phyloP scores from a whole-genome alignment of 2,113 vertebrate species.

The Charina bottae region DNA sequence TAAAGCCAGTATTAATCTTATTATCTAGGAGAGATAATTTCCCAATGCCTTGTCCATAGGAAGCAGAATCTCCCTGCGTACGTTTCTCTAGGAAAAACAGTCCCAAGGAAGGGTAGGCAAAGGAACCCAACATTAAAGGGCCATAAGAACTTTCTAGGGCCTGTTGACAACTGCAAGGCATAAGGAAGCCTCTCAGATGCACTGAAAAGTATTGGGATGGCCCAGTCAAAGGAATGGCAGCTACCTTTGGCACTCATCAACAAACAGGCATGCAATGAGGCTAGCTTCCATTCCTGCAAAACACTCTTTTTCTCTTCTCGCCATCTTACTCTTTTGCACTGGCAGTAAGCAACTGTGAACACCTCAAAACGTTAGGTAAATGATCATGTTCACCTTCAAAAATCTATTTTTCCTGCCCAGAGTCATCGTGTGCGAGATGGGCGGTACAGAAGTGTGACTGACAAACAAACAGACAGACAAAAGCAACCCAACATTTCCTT shows the following conservation, averaged over 20 bases:
- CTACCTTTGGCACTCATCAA: background rate
- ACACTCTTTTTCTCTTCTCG: slow-evolving; percentile 25
- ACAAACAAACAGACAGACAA: no score
- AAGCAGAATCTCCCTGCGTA: no score
- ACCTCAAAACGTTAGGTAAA: background rate
- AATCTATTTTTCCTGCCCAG: background rate
- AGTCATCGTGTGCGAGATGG: no score
- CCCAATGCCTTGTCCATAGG: no score
- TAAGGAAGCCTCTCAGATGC: no score
- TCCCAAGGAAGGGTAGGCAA: background rate
- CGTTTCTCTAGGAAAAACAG: background rate
- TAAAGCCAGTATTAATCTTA: background rate
- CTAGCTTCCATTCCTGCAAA: slow-evolving; percentile 31
- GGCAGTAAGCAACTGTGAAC: background rate
- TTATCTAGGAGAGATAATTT: no score
- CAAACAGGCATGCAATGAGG: slow-evolving; percentile 15
- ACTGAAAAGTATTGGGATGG: no score
- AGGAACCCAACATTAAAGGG: no score
- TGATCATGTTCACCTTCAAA: background rate
- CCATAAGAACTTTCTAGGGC: no score
- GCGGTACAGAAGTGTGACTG: no score
- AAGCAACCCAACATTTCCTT: background rate
- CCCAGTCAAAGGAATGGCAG: slow-evolving; percentile 21
- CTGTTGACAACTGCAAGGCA: no score
- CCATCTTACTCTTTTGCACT: background rate